phyloP scores from a whole-genome alignment of 2,888 invertebrate genomes.

The Dendrolimus houi region DNA sequence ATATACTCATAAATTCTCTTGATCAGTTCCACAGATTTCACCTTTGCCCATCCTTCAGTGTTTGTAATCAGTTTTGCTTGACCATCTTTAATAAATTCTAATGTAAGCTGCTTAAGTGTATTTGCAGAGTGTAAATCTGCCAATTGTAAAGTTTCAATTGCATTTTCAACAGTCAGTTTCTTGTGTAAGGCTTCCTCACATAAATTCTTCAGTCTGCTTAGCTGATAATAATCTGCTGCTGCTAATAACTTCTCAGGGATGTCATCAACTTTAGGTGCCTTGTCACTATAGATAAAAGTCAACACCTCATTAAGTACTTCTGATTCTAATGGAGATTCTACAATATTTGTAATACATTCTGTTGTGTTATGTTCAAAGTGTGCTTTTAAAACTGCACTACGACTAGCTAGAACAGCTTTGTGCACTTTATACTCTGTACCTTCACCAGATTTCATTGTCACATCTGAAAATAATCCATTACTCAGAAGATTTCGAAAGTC shows the following conservation, averaged over 20 bases:
- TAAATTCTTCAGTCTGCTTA: conserved; percentile 51
- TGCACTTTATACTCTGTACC: conserved; percentile 55
- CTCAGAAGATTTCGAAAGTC: conserved; percentile 58
- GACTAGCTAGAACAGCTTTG: conserved; percentile 57
- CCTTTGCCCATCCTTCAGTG: conserved; percentile 57
- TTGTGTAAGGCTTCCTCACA: conserved; percentile 64
- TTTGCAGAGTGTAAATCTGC: conserved; percentile 62
- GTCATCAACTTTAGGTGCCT: conserved; percentile 57
- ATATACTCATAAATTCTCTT: conserved; percentile 64
- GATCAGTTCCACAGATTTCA: conserved; percentile 57
- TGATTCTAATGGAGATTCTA: conserved; percentile 55
- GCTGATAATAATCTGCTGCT: conserved; percentile 64
- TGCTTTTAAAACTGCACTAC: conserved; percentile 61
- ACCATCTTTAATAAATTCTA: conserved; percentile 66
- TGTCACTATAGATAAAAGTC: conserved; percentile 61
- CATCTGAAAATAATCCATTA: conserved; percentile 56
- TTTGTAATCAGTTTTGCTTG: conserved; percentile 59
- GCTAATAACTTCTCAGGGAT: conserved; percentile 61
- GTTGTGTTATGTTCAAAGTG: conserved; percentile 65
- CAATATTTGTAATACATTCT: conserved; percentile 53
- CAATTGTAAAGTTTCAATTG: conserved; percentile 56
- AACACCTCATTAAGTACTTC: conserved; percentile 56
- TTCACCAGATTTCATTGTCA: conserved; percentile 57
- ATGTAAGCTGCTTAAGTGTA: conserved; percentile 44
- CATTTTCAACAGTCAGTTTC: conserved; percentile 62